Percentiles rank a stretch among this genome's conserved stretches.
Conservation (phyloP, 1,140 invertebrate genomes). For the Teleogryllus occipitalis region DNA sequence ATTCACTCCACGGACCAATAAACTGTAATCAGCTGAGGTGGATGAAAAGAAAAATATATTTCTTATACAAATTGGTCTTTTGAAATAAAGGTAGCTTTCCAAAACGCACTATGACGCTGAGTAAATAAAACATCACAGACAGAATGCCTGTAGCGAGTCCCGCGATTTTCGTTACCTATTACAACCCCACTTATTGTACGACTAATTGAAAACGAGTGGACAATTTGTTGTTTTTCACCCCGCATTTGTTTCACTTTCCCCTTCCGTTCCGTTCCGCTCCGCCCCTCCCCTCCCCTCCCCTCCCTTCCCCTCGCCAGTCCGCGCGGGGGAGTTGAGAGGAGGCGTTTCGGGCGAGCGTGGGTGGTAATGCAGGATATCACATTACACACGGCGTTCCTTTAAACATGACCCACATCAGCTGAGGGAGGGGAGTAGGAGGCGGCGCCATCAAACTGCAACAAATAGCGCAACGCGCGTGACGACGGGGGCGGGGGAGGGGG, state of each 20-base stretch:
- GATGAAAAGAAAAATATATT: too few relatives aligned
- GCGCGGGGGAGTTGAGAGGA: background rate
- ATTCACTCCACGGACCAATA: too few relatives aligned
- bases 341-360: background rate
- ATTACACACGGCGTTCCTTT: background rate
- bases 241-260: background rate
- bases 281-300: background rate
- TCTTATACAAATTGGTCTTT: too few relatives aligned
- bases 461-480: background rate
- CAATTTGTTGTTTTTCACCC: background rate
- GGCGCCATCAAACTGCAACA: background rate
- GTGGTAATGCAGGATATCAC: background rate
- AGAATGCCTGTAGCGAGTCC: too few relatives aligned
- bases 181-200: background rate
- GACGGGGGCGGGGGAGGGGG: background rate
- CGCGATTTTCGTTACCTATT: too few relatives aligned
- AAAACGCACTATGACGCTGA: too few relatives aligned
- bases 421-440: background rate
- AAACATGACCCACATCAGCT: background rate
- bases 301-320: too few relatives aligned
- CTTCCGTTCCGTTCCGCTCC: background rate
- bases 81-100: too few relatives aligned
- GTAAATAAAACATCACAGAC: too few relatives aligned
- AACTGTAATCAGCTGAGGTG: too few relatives aligned
- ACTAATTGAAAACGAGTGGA: background rate